phyloP scores from a whole-genome alignment of 2,888 invertebrate species.

The Fissipunctia ypsillon region DNA sequence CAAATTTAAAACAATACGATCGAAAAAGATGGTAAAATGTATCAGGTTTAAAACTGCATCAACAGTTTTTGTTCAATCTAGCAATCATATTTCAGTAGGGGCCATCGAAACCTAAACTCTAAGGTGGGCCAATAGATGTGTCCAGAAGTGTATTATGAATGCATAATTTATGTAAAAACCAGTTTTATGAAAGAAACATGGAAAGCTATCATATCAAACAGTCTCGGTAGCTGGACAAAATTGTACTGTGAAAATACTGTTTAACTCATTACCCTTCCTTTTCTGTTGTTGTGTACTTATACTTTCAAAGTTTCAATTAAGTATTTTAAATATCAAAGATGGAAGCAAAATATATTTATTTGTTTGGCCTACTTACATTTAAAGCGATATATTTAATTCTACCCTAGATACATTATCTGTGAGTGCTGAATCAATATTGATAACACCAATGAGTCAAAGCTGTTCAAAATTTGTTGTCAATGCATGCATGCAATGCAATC shows the following conservation, averaged over 20 bases:
- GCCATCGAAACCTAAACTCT: too few relatives aligned
- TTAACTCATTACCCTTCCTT: background rate
- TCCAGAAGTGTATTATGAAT: too few relatives aligned
- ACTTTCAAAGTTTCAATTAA: background rate
- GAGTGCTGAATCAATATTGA: conserved; percentile 10
- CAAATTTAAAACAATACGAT: too few relatives aligned
- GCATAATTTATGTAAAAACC: conserved; percentile 19
- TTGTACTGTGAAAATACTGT: background rate
- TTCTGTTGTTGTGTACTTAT: background rate
- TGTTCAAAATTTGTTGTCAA: background rate
- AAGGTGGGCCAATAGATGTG: too few relatives aligned
- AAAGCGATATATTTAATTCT: background rate
- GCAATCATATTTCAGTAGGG: too few relatives aligned
- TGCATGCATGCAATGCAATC: background rate
- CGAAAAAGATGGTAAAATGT: too few relatives aligned
- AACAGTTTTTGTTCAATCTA: too few relatives aligned
- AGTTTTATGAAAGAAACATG: conserved; percentile 1
- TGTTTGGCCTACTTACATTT: background rate
- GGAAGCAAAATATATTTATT: conserved; percentile 2
- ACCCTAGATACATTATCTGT: conserved; percentile 33
- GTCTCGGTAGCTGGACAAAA: background rate
- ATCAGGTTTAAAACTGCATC: too few relatives aligned
- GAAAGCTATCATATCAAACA: background rate
- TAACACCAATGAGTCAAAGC: conserved; percentile 40
- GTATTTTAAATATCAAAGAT: background rate